Evolutionary conservation across 2,113 vertebrate species (phyloP), one percentile per base, ranked within the genome.

Genomic region (Triplophysa rosa): DNA sequence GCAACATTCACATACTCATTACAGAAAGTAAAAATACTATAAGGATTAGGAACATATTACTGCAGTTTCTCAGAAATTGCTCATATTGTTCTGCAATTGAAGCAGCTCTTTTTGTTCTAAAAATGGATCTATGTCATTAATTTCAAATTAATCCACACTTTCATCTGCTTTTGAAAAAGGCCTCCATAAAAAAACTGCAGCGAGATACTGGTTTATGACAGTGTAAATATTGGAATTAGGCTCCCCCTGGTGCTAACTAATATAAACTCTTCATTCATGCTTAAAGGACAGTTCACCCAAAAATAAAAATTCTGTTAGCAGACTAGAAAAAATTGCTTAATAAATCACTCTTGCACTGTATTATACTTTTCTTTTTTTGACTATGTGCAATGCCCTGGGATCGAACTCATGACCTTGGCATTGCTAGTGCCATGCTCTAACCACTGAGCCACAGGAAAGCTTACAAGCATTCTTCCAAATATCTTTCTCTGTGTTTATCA

Each of bases 231-330:
- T 6, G 19, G 19, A 54, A 33, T 47, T 5, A 52, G 42, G 26
- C 45, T 13, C 73, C 73, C 29, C 19, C 73, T 76, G 62, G 62
- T 54, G 62, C 42, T 54, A 12, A 19, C 24, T 13, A 45, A 19
- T 62, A 42, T 47, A 4, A 33, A 29, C 24, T 8, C 8, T 19
- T 37, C 16, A 2, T 8, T 37, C 1, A 42, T 7, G 17, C 47
- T 16, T 52, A 4, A 52, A 16, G 2, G 12, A 52, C 13, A 47
- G 45, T 47, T 47, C 10, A 49, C 47, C 47, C 10, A 49, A 49
- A 14, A 49, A 49, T 13, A 13, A 49, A 13, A 14, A 2, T 49
- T 9, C 12, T 49, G 10, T 49, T 2, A 49, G 10, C 10, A 37
- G 33, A 37, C 6, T 37, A 37, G 33, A 6, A 37, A 37, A 37